Evolutionary conservation across 2,888 invertebrate genomes (phyloP).

Genomic region (Athripsodes cinereus): DNA sequence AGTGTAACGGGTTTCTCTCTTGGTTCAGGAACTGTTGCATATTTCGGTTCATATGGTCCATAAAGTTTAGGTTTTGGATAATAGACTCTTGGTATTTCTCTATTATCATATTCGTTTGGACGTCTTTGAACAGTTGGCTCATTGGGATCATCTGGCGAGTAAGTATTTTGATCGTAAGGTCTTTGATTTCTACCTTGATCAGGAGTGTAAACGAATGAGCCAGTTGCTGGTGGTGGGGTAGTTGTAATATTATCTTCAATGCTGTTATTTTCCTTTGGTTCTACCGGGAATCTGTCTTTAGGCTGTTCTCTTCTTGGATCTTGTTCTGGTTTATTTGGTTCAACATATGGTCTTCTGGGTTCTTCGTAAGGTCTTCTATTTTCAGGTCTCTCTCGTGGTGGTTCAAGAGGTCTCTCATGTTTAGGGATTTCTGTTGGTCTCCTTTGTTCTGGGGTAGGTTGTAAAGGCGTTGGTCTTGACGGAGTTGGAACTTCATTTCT

Average conservation of each 20-base stretch:
- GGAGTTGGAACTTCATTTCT: too few relatives aligned
- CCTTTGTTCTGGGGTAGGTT: neutral
- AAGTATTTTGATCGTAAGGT: neutral
- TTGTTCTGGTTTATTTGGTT: neutral
- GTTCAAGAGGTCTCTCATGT: conserved; percentile 26
- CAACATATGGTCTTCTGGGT: neutral
- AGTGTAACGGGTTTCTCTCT: conserved; percentile 3
- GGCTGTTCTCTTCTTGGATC: neutral
- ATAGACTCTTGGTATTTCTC: conserved; percentile 1
- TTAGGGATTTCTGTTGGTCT: conserved; percentile 1
- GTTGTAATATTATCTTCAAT: neutral
- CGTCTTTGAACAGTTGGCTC: neutral
- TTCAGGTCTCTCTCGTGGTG: conserved; percentile 5
- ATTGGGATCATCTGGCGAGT: neutral
- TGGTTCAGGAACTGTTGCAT: conserved; percentile 7
- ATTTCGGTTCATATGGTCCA: conserved; percentile 9
- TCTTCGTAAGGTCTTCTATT: neutral
- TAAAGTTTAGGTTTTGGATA: conserved; percentile 7
- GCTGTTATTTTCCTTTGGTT: neutral
- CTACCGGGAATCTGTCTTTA: neutral
- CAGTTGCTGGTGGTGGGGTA: conserved; percentile 6
- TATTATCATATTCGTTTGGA: conserved; percentile 1
- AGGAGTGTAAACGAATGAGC: neutral
- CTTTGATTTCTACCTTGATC: neutral
- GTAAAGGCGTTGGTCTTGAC: neutral